Conservation (phyloP, 2,888 invertebrate genomes). For the Rutpela maculata region DNA sequence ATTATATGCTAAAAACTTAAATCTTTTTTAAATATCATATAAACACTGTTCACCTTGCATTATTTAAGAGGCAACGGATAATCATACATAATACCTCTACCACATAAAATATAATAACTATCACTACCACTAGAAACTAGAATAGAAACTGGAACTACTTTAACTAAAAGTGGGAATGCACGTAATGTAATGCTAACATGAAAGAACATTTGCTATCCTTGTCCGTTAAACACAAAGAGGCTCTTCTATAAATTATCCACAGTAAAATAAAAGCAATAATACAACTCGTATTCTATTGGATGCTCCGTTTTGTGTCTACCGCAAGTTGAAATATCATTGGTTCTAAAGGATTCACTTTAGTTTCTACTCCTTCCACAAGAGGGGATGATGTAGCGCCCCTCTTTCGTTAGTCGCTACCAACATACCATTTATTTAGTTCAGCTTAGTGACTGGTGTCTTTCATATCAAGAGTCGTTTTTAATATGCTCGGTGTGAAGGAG, state of each 20-base stretch:
- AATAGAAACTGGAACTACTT: not conserved
- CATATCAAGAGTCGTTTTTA: not conserved
- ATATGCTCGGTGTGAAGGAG: not conserved
- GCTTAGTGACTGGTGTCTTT: constrained; percentile 35
- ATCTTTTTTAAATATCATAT: too few species aligned
- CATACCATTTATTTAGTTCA: constrained; percentile 41
- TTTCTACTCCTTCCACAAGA: constrained; percentile 47
- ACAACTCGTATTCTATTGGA: constrained; percentile 42
- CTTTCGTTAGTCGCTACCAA: constrained; percentile 36
- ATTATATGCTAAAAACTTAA: too few species aligned
- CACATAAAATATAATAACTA: constrained; percentile 16
- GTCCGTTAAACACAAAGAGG: constrained; percentile 38
- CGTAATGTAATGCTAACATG: constrained; percentile 4
- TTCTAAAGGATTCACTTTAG: constrained; percentile 36
- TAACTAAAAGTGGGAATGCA: constrained; percentile 20
- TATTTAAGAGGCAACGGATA: too few species aligned
- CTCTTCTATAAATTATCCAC: constrained; percentile 47
- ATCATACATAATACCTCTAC: not conserved
- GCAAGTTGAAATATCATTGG: constrained; percentile 48
- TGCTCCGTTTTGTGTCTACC: constrained; percentile 40
- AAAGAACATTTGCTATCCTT: constrained; percentile 29
- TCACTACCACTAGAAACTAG: not conserved
- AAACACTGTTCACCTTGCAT: too few species aligned
- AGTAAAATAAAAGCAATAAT: constrained; percentile 50
- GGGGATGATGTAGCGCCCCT: constrained; percentile 48